These are phyloP conservation scores for Bruchidius siliquastri DNA, from an alignment of 2,888 invertebrate species.

Conservation along the genomic window DNA sequence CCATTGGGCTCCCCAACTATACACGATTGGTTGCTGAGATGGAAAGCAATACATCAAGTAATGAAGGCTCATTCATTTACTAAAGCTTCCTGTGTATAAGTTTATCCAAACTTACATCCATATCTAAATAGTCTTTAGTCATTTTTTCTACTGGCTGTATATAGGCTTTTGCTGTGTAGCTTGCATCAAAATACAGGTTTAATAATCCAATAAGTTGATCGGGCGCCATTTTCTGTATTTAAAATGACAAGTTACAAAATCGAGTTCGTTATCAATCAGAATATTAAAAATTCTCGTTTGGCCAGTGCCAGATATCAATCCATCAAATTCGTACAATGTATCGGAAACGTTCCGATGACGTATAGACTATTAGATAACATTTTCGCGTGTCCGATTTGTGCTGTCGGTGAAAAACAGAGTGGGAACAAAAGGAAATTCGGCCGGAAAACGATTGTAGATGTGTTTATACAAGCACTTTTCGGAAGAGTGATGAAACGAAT, in stretches of 20 bases:
- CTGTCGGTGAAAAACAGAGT: background rate
- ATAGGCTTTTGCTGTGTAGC: too few relatives aligned
- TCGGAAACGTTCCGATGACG: background rate
- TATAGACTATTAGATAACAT: background rate
- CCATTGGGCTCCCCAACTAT: too few relatives aligned
- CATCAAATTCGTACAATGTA: background rate
- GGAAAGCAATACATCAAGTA: too few relatives aligned
- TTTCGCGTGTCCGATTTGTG: background rate
- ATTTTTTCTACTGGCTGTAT: too few relatives aligned
- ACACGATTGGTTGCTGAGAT: too few relatives aligned
- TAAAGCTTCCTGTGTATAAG: too few relatives aligned
- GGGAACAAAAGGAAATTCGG: background rate
- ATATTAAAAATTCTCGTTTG: background rate
- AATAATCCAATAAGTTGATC: background rate
- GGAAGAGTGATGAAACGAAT: background rate
- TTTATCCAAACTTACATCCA: too few relatives aligned
- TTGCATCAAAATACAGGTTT: background rate
- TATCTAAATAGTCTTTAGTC: too few relatives aligned
- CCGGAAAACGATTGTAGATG: background rate
- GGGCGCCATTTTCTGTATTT: background rate
- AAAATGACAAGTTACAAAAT: background rate
- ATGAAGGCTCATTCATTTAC: too few relatives aligned
- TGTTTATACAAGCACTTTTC: background rate
- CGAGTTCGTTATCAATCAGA: background rate
- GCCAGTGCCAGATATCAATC: background rate